Conservation (phyloP, 2,113 vertebrate genomes). For the Strix aluco region DNA sequence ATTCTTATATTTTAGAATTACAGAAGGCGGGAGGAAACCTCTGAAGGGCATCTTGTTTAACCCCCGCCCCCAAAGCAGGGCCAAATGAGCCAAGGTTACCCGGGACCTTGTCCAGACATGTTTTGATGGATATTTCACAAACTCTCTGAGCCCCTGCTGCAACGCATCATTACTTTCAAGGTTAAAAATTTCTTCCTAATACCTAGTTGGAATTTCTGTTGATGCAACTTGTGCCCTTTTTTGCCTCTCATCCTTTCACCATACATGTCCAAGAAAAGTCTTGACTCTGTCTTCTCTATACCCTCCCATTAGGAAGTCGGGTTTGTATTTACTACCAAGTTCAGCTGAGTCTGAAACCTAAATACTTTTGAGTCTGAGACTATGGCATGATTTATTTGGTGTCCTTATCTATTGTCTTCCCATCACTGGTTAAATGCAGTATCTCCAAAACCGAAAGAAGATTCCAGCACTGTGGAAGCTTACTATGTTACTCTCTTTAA, state of each 20-base stretch:
- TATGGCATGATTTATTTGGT: background rate
- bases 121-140: background rate
- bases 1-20: background rate
- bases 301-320: background rate
- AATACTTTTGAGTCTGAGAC: background rate
- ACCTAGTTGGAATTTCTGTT: background rate
- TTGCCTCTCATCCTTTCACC: background rate
- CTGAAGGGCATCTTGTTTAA: background rate
- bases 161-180: background rate
- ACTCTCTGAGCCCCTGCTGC: background rate
- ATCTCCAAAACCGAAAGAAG: background rate
- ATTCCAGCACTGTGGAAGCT: background rate
- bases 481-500: background rate
- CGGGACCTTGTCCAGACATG: background rate
- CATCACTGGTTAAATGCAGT: rapidly evolving
- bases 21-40: background rate
- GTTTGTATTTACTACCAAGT: background rate
- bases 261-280: background rate
- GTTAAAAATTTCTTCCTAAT: background rate
- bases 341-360: background rate
- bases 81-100: background rate
- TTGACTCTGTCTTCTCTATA: background rate
- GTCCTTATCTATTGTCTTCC: background rate
- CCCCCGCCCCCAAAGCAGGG: background rate
- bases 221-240: background rate